Evolutionary conservation across 2,113 vertebrate species (phyloP).

Genomic region (Elephantulus edwardii): DNA sequence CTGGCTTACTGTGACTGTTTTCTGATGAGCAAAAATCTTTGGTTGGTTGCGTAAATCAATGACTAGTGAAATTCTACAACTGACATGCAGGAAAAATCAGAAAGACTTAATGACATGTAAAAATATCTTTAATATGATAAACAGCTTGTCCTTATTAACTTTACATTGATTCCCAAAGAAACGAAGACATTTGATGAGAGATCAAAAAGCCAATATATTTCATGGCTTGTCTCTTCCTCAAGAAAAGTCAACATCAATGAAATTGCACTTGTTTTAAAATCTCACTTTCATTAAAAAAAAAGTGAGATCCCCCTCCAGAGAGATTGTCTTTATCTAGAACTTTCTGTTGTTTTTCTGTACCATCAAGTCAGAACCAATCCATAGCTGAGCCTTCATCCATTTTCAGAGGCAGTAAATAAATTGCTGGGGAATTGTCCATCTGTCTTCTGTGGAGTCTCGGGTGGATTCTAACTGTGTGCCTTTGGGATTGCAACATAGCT

Average conservation of each 20-base stretch:
- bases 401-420: too few species aligned
- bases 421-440: too few species aligned
- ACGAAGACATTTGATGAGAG: constrained; percentile 8
- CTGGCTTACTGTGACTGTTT: not conserved
- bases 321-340: too few species aligned
- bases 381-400: too few species aligned
- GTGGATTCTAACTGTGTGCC: too few species aligned
- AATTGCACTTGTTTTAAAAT: not conserved
- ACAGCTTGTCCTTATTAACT: constrained; percentile 13
- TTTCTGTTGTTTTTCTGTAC: not conserved
- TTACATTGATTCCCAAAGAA: constrained; percentile 24
- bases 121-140: constrained; percentile 43
- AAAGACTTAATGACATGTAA: not conserved
- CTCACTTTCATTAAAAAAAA: constrained; percentile 30
- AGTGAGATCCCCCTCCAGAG: too few species aligned
- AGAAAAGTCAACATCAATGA: constrained; percentile 6
- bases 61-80: not conserved
- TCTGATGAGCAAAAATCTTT: not conserved
- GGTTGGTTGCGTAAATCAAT: not conserved
- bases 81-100: not conserved
- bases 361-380: too few species aligned
- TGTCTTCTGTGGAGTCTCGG: too few species aligned
- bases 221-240: constrained; percentile 9
- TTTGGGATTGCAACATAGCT: too few species aligned
- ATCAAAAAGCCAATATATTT: constrained; percentile 8